Percentiles rank a stretch among this genome's conserved stretches.
These are phyloP conservation scores for Jacana jacana DNA, from an alignment of 2,113 vertebrate species.

Conservation along the genomic window DNA sequence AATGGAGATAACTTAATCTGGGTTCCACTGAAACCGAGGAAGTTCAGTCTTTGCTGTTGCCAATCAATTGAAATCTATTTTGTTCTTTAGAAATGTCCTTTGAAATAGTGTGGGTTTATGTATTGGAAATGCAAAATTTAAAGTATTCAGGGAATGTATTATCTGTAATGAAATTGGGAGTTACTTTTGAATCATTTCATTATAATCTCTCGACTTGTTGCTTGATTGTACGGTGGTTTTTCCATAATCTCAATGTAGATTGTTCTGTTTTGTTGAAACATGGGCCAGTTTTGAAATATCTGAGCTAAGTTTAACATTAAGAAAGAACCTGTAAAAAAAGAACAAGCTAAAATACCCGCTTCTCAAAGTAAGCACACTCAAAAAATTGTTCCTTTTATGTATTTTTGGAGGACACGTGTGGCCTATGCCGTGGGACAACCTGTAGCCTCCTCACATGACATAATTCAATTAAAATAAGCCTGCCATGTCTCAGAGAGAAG, in stretches of 20 bases:
- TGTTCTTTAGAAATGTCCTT: background rate
- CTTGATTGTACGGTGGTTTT: background rate
- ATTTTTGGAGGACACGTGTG: background rate
- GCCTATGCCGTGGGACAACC: background rate
- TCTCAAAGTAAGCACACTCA: background rate
- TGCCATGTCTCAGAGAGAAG: background rate
- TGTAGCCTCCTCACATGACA: accelerated
- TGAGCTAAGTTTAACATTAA: background rate
- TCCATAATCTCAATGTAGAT: background rate
- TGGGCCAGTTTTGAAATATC: background rate
- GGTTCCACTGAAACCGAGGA: background rate
- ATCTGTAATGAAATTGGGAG: background rate
- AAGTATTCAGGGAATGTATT: background rate
- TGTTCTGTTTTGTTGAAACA: background rate
- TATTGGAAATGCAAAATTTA: background rate
- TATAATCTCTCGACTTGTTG: background rate
- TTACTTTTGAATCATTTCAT: background rate
- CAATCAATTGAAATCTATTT: background rate
- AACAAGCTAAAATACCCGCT: background rate
- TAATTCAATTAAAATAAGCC: background rate
- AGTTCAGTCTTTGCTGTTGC: background rate
- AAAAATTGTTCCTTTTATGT: background rate
- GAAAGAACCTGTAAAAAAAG: background rate
- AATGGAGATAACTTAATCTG: background rate
- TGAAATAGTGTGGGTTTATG: background rate